Evolutionary conservation across 2,888 invertebrate species (phyloP).

Genomic region (Protodeltote pygarga): DNA sequence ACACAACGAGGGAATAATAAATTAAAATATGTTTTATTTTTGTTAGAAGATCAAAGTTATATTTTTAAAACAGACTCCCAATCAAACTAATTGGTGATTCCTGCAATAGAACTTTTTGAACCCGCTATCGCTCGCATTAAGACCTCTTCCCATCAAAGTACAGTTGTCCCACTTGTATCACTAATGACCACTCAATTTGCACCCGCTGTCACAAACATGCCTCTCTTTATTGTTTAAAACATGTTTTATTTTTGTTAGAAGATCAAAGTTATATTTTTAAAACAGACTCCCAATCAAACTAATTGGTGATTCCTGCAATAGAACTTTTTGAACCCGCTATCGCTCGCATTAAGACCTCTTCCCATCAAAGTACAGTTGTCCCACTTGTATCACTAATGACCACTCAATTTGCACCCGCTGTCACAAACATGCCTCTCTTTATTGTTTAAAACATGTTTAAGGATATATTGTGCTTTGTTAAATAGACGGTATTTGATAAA

Average conservation of each 20-base stretch:
- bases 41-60: too few relatives aligned
- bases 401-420: conserved; percentile 28
- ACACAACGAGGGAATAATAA: too few relatives aligned
- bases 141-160: conserved; percentile 7
- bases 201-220: conserved; percentile 16
- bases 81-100: too few relatives aligned
- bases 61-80: too few relatives aligned
- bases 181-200: conserved; percentile 35
- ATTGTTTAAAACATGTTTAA: conserved; percentile 20
- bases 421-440: conserved; percentile 15
- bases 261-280: too few relatives aligned
- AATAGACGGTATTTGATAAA: too few relatives aligned
- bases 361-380: conserved; percentile 31
- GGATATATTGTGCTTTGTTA: conserved; percentile 10
- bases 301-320: too few relatives aligned
- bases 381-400: conserved; percentile 31
- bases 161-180: conserved; percentile 35
- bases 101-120: too few relatives aligned
- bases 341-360: conserved; percentile 2
- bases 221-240: conserved; percentile 17
- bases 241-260: too few relatives aligned
- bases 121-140: conserved; percentile 2
- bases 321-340: background rate
- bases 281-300: too few relatives aligned
- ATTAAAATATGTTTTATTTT: too few relatives aligned